Base-by-base conservation (phyloP, 92 coral and sea anemone species). In the Palythoa grandiflora region DNA sequence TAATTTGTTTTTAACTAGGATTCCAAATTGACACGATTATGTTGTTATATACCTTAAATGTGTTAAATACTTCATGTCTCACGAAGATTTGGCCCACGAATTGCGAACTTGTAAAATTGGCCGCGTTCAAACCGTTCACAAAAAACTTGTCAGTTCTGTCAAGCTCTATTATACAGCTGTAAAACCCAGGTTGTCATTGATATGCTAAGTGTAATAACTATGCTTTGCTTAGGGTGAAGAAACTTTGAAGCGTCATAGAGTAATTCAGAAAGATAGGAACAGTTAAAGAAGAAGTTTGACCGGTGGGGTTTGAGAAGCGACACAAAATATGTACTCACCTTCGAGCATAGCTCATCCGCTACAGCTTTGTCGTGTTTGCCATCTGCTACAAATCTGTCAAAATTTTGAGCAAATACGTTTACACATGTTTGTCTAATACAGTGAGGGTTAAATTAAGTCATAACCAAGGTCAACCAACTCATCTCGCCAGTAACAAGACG, bases 301-400 rank as follows among this genome's bases (percentile, higher is more conserved):
- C 40, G 21, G 17, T 44, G 50, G 16, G 1, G 8, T 70, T 70
- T 63, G 37, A 79, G 66, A 66, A 52, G 75, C 38, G 75, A 12
- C 63, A 81, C 14, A 40, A 39, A 66, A 4, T 13, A 36, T 16
- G 28, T 28, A 81, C 86, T 81, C 44, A 81, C 86, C 86, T 44
- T 81, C 59, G 63, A 21, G 74, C 86, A 66, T 81, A 40, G 71
- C 73, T 81, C 21, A 38, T 81, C 75, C 75, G 20, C 86, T 44
- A 61, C 53, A 40, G 28, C 75, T 81, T 65, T 68, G 75, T 16
- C 57, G 10, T 81, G 86, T 65, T 66, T 81, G 75, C 61, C 40
- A 12, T 81, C 75, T 57, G 20, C 86, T 65, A 65, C 13, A 81
- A 68, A 47, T 40, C 86, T 81, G 86, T 81, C 76, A 81, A 81